Evolutionary conservation across 64 coral and sea anemone species (phyloP), one percentile per base, ranked within the genome.

Genomic region (Montipora cactus): DNA sequence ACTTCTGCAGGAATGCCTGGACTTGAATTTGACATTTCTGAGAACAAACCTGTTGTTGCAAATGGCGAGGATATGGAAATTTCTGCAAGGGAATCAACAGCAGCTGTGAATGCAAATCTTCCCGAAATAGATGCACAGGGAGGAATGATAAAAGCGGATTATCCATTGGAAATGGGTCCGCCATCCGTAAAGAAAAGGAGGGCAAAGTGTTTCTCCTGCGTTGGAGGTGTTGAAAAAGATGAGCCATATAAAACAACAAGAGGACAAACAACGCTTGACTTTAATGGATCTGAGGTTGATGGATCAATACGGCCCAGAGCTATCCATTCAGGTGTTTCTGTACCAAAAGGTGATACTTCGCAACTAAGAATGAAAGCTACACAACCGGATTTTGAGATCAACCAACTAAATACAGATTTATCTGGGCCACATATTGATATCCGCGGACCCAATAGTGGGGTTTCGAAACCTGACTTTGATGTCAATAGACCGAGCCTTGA

Each of bases 201-300:
- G 3, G 59, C 23, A 3, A 84, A 68, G 15, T 84, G 81, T 68
- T 69, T 84, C 4, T 67, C 81, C 4, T 84, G 81, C 44, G 57
- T 59, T 18, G 81, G 81, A 18, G 61, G 62, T 10, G 81, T 28
- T 48, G 81, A 84, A 1, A 67, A 84, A 49, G 81, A 84, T 20
- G 59, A 68, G 3, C 81, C 81, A n/a, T 84, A 84, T 49, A 1
- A 44, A 84, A 84, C 25, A 44, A 16, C 58, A 14, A 64, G 28
- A 5, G 50, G n/a, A 62, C 59, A 66, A 18, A 57, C 53, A 57
- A 37, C 37, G 37, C 11, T 57, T 57, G 53, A 57, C 0, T 11
- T 11, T 8, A 57, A 57, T 57, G 11, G 6, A 57, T 11, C 53
- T 8, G 53, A 57, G 7, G 53, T 57, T 8, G 53, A 57, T 57